Base-by-base conservation (phyloP, 2,113 vertebrate genomes). In the Phainopepla nitens region DNA sequence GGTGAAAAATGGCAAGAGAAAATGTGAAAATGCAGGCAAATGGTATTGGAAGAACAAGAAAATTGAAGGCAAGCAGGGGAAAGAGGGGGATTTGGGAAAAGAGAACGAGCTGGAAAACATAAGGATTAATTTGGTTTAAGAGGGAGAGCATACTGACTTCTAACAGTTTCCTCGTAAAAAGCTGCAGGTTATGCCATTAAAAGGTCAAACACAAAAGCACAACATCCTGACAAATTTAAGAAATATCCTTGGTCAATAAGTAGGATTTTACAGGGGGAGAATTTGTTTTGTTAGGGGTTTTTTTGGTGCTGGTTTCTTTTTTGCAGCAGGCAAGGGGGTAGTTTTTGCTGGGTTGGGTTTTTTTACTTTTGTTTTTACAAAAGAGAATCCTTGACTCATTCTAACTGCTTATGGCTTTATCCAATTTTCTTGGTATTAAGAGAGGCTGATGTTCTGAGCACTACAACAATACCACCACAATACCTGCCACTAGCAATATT, bases 401-500 rank as follows among this genome's bases (percentile, higher is more conserved):
- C 12, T 60, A 77, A 94, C 50, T 88, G 33, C 62, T 94, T 73
- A 24, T 4, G 11, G 62, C 65, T 95, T 82, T 84, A 87, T 87
- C 61, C 49, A 81, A 42, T 89, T 96, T 90, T 94, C 58, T 88
- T 81, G 53, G 24, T 70, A 68, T 73, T 58, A 80, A 57, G 72
- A 58, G 33, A 90, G 27, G 68, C 54, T 79, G 53, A 80, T 82
- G 39, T 54, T 90, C 42, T 47, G 13, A 90, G 72, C 58, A 50
- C 25, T 51, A 57, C 29, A 82, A 13, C 33, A 80, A 24, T 13
- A 73, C 45, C 9, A 60, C 36, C 53, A 56, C 45, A 77, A 54
- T 75, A 76, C 29, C 70, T 78, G 94, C 85, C 93, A 78, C 85
- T 36, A 70, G 94, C 79, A 95, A 93, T 90, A 66, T 75, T 91